Evolutionary conservation across 2,113 vertebrate genomes (phyloP).

Genomic region (Dicentrarchus labrax): DNA sequence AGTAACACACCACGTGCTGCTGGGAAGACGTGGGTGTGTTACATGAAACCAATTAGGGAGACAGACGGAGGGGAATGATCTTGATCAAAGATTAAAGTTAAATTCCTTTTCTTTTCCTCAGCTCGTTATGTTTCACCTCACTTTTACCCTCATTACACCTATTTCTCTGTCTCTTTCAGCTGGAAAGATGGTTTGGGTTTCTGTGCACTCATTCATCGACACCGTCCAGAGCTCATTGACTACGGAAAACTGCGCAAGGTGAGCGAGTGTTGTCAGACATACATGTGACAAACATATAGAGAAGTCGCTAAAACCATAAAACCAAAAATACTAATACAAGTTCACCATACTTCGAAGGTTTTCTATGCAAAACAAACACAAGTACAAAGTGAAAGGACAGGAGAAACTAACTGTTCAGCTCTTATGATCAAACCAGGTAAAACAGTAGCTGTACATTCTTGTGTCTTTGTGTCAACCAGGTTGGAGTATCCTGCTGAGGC

Average conservation of each 20-base stretch:
- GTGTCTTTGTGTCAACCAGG: background rate
- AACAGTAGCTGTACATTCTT: background rate
- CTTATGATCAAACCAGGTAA: background rate
- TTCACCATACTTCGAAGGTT: background rate
- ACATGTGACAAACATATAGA: background rate
- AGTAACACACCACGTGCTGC: conserved; percentile 7
- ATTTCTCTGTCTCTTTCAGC: conserved; percentile 74
- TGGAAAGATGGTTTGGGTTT: conserved; percentile 99
- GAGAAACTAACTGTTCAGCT: background rate
- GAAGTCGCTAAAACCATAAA: too few relatives aligned
- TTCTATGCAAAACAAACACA: background rate
- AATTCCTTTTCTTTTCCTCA: background rate
- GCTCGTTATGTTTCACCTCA: conserved; percentile 1
- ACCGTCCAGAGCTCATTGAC: conserved; percentile 98
- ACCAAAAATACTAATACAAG: background rate
- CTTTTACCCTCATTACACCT: background rate
- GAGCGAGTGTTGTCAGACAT: conserved; percentile 19
- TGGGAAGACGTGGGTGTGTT: conserved; percentile 1
- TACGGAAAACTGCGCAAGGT: conserved; percentile 98
- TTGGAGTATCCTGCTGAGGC: background rate
- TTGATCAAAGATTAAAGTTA: conserved; percentile 29
- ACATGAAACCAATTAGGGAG: conserved; percentile 29
- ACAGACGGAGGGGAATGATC: conserved; percentile 2
- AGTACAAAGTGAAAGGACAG: background rate
- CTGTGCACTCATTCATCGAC: conserved; percentile 98